Percentiles rank a stretch among this genome's conserved stretches.
Evolutionary conservation across 2,888 invertebrate species (phyloP).

Genomic region (Zaprionus bogoriensis): DNA sequence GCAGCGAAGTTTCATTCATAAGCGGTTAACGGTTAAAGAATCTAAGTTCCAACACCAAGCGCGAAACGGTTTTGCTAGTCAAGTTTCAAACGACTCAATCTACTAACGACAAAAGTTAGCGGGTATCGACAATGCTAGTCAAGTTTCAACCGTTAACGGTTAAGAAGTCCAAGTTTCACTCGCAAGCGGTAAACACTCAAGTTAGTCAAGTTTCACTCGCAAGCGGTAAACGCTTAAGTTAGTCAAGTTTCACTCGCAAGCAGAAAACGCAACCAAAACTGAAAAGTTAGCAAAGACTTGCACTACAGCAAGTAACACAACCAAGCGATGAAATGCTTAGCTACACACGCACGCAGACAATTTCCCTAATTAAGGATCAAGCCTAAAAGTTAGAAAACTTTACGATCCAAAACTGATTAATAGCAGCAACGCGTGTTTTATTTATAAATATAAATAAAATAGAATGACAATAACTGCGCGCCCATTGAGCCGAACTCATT

Average conservation of each 20-base stretch:
- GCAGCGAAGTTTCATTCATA: too few relatives aligned
- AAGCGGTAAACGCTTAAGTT: background rate
- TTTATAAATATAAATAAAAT: too few relatives aligned
- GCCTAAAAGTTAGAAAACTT: too few relatives aligned
- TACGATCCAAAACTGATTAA: background rate
- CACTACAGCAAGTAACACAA: background rate
- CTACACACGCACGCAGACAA: too few relatives aligned
- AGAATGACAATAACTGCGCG: conserved; percentile 1
- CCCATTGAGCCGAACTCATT: conserved; percentile 37
- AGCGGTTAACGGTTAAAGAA: too few relatives aligned
- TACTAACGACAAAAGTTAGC: too few relatives aligned
- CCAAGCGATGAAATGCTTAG: background rate
- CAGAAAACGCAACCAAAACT: background rate
- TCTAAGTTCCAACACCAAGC: too few relatives aligned
- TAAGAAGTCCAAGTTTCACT: background rate
- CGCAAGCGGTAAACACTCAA: too few relatives aligned
- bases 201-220: background rate
- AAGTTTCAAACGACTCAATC: too few relatives aligned
- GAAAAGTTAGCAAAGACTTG: background rate
- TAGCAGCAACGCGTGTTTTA: too few relatives aligned
- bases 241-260: background rate
- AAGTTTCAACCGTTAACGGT: background rate
- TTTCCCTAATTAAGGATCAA: background rate
- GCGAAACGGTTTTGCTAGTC: too few relatives aligned
- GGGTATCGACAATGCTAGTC: background rate